phyloP scores from a whole-genome alignment of 2,113 vertebrate species.

The Pampusana beccarii region DNA sequence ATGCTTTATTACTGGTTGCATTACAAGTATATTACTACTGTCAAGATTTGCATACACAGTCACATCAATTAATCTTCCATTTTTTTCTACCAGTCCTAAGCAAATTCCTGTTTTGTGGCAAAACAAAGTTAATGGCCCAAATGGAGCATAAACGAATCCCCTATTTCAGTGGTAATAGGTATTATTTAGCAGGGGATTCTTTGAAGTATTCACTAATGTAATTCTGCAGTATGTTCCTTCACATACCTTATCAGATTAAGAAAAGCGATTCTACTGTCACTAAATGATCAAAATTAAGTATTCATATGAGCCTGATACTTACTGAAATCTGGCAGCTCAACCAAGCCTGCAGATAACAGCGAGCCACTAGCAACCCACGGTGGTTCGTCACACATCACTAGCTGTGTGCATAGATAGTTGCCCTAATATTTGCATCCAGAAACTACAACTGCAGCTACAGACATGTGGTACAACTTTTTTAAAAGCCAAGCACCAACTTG shows the following conservation, averaged over 20 bases:
- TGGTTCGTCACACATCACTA: neutral
- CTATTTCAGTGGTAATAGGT: neutral
- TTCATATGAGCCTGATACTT: neutral
- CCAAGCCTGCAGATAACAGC: neutral
- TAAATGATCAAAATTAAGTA: neutral
- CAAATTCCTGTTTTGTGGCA: neutral
- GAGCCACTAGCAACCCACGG: neutral
- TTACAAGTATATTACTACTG: neutral
- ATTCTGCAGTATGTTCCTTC: neutral
- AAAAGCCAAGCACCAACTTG: neutral
- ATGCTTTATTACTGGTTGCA: neutral
- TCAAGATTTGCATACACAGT: neutral
- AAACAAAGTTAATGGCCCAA: conserved; percentile 1
- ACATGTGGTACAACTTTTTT: neutral
- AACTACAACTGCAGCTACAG: neutral
- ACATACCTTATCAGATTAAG: neutral
- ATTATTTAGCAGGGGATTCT: neutral
- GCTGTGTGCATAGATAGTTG: neutral
- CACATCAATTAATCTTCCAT: neutral
- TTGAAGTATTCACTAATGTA: neutral
- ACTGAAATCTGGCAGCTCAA: neutral
- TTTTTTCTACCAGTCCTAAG: neutral
- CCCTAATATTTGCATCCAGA: neutral
- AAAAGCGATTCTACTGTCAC: neutral
- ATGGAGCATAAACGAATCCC: neutral